These are phyloP conservation scores for Maccullochella peelii DNA, from an alignment of 2,113 vertebrate genomes.

Conservation along the genomic window DNA sequence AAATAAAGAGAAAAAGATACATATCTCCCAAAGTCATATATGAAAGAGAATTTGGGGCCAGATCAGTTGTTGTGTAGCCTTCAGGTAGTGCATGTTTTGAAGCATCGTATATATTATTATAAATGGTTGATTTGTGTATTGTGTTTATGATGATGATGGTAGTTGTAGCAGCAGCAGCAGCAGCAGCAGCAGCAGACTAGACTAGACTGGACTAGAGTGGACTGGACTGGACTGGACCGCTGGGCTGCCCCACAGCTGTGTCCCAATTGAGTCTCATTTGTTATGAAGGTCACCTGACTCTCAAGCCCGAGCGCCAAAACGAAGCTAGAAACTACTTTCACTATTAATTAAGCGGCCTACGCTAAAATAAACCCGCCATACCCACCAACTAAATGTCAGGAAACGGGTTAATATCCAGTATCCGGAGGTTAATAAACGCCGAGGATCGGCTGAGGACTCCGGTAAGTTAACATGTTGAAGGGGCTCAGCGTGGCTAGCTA, in stretches of 20 bases:
- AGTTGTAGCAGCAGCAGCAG: background rate
- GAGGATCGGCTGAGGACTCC: slow-evolving; percentile 12
- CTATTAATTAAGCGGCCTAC: background rate
- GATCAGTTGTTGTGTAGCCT: background rate
- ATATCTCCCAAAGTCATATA: background rate
- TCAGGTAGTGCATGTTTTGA: background rate
- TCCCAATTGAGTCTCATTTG: background rate
- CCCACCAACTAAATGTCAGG: slow-evolving; percentile 21
- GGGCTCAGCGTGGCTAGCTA: background rate
- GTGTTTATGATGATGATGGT: background rate
- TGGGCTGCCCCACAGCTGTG: background rate
- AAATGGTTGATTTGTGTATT: background rate
- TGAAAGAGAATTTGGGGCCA: background rate
- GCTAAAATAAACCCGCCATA: too few species aligned
- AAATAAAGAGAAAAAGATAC: too few species aligned
- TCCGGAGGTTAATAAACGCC: slow-evolving; percentile 9
- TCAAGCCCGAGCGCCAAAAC: background rate
- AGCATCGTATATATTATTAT: background rate
- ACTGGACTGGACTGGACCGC: background rate
- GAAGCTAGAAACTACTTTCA: background rate
- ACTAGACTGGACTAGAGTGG: too few species aligned
- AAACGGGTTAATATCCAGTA: slow-evolving; percentile 45
- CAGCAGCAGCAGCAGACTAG: background rate
- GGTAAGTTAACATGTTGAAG: slow-evolving; percentile 20
- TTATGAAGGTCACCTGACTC: background rate